A percentile compares a stretch with the other conserved stretches of the same genome.
phyloP scores from a whole-genome alignment of 2,797 vertebrate species.

The Cetoscarus ocellatus region DNA sequence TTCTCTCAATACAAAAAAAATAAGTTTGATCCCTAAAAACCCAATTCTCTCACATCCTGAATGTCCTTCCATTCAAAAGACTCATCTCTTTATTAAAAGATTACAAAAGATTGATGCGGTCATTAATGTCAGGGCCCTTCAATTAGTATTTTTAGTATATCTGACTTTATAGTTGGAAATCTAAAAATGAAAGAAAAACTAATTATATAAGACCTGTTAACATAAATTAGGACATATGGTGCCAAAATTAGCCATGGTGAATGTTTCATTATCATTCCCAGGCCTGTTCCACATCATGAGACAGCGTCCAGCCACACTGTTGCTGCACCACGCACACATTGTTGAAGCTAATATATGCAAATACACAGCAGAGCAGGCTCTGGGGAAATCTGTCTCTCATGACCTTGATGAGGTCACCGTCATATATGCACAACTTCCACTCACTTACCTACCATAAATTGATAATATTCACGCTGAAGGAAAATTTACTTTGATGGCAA shows the following conservation, averaged over 20 bases:
- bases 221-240: constrained; percentile 11
- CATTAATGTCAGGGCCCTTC: constrained; percentile 4
- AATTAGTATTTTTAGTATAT: constrained; percentile 26
- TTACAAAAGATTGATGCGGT: no score
- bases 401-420: constrained; percentile 61
- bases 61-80: no score
- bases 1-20: no score
- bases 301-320: constrained; percentile 13
- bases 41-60: no score
- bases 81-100: no score
- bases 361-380: constrained; percentile 44
- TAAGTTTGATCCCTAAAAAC: no score
- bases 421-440: constrained; percentile 29
- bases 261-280: constrained; percentile 28
- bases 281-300: constrained; percentile 23
- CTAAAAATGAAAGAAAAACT: neutral
- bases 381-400: constrained; percentile 42
- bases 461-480: constrained; percentile 9
- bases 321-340: constrained; percentile 15
- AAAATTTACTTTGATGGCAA: constrained; percentile 53
- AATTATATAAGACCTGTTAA: constrained; percentile 23
- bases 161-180: neutral
- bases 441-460: constrained; percentile 27
- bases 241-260: constrained; percentile 21
- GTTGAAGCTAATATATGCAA: constrained; percentile 66